A percentile compares a stretch with the other conserved stretches of the same genome.
Evolutionary conservation across 2,797 vertebrate species (phyloP).

Genomic region (Crocodylus rhombifer): DNA sequence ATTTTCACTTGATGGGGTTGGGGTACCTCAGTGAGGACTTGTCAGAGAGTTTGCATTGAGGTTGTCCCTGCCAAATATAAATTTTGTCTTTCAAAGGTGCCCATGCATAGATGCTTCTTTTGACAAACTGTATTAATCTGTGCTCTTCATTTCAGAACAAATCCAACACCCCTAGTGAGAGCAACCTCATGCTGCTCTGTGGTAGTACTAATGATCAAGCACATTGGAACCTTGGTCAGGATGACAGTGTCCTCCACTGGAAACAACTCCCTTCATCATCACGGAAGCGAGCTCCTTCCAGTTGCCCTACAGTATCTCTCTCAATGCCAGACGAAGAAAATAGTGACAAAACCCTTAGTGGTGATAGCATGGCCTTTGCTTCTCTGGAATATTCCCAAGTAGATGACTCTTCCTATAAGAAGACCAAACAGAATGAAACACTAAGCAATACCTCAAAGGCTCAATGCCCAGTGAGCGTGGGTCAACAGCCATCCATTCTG

Average conservation of each 20-base stretch:
- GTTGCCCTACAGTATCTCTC: constrained; percentile 62
- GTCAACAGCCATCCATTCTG: constrained; percentile 74
- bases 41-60: background rate
- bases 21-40: background rate
- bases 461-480: constrained; percentile 39
- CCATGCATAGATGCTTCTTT: background rate
- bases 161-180: constrained; percentile 82
- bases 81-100: background rate
- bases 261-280: constrained; percentile 91
- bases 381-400: background rate
- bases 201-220: constrained; percentile 75
- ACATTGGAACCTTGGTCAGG: constrained; percentile 90
- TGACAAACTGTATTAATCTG: background rate
- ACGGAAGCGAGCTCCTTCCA: constrained; percentile 82
- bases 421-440: constrained; percentile 81
- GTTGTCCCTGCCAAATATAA: background rate
- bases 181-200: constrained; percentile 76
- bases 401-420: constrained; percentile 38
- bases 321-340: constrained; percentile 66
- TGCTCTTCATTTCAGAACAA: constrained; percentile 82
- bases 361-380: constrained; percentile 3
- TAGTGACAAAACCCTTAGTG: background rate
- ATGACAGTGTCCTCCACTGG: constrained; percentile 90
- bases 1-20: background rate
- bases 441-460: constrained; percentile 79